Conservation (phyloP, 2,888 invertebrate species). For the Girardia tigrina region DNA sequence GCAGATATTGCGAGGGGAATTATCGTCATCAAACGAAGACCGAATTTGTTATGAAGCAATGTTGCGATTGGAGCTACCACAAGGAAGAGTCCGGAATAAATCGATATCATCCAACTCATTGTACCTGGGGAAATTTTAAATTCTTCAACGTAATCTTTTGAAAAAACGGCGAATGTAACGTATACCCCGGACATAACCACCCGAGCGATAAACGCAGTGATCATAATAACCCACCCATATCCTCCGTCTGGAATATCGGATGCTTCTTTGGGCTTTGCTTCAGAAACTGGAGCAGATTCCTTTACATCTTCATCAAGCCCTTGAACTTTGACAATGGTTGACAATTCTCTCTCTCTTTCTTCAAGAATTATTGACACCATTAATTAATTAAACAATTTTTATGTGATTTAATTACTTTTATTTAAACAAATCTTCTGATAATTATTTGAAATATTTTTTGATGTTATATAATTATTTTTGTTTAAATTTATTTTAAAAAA, state of each 20-base stretch:
- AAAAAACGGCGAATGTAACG: not conserved
- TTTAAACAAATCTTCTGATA: too few species aligned
- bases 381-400: too few species aligned
- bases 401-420: too few species aligned
- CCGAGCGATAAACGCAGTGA: not conserved
- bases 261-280: not conserved
- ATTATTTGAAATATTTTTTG: too few species aligned
- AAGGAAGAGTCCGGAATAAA: not conserved
- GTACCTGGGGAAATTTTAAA: not conserved
- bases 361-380: too few species aligned
- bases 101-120: not conserved
- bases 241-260: not conserved
- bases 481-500: too few species aligned
- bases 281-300: too few species aligned
- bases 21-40: not conserved
- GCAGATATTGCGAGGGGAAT: not conserved
- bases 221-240: not conserved
- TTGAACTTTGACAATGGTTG: too few species aligned
- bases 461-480: too few species aligned
- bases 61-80: not conserved
- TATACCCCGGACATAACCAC: not conserved
- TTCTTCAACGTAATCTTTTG: not conserved
- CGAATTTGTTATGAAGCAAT: not conserved
- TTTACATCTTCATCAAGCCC: too few species aligned
- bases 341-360: too few species aligned